These are phyloP conservation scores for Gastrophryne carolinensis DNA, from an alignment of 2,797 vertebrate species.

Conservation along the genomic window DNA sequence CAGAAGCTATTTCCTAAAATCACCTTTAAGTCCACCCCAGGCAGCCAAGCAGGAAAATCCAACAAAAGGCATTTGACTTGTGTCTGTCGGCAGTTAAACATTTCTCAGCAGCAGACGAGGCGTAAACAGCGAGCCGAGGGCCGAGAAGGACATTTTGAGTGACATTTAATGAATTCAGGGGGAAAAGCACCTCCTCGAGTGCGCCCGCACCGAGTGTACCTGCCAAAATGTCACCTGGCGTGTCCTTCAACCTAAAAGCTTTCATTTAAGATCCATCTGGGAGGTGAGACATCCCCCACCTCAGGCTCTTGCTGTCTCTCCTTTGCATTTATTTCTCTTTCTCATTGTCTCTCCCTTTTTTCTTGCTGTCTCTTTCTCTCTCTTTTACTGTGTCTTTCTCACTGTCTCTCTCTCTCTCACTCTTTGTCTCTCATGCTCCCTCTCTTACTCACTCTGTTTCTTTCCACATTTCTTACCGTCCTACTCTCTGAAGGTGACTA, in stretches of 20 bases:
- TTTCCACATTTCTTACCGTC: too few relatives aligned
- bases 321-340: too few relatives aligned
- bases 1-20: too few relatives aligned
- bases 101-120: not conserved
- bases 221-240: slow-evolving; percentile 71
- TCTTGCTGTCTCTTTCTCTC: too few relatives aligned
- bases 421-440: too few relatives aligned
- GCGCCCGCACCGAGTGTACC: not conserved
- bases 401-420: too few relatives aligned
- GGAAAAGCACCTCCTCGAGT: slow-evolving; percentile 46
- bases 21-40: not conserved
- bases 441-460: too few relatives aligned
- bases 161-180: slow-evolving; percentile 47
- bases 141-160: fast-evolving
- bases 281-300: too few relatives aligned
- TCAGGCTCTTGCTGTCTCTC: too few relatives aligned
- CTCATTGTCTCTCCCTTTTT: too few relatives aligned
- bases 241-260: slow-evolving; percentile 71
- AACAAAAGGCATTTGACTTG: not conserved
- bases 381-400: too few relatives aligned
- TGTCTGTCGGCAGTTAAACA: not conserved
- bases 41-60: not conserved
- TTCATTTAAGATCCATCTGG: slow-evolving; percentile 78
- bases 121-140: not conserved
- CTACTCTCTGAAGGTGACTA: too few relatives aligned